Conservation (phyloP, 2,113 vertebrate species). For the Istiophorus platypterus region DNA sequence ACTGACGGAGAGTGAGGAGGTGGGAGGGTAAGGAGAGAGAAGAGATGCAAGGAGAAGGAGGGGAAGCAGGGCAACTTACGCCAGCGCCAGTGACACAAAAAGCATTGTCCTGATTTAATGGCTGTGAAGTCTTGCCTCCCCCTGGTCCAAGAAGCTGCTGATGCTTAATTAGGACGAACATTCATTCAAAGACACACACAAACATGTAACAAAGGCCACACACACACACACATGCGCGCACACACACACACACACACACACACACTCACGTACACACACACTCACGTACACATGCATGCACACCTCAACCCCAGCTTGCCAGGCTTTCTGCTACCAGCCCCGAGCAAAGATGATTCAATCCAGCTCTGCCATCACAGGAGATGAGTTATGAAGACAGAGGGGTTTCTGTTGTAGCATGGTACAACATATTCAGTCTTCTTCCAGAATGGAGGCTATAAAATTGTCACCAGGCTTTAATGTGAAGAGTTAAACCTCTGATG, state of each 20-base stretch:
- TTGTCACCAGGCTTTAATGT: conserved; percentile 71
- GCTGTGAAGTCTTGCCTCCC: conserved; percentile 76
- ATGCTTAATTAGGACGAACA: conserved; percentile 75
- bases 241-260: conserved; percentile 30
- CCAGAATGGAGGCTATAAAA: conserved; percentile 61
- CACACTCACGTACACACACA: conserved; percentile 10
- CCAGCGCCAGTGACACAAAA: conserved; percentile 83
- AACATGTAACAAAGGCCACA: conserved; percentile 27
- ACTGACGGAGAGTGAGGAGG: conserved; percentile 64
- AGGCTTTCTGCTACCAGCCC: conserved; percentile 41
- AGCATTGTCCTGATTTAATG: conserved; percentile 85
- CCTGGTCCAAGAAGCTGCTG: conserved; percentile 72
- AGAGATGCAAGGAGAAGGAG: conserved; percentile 52
- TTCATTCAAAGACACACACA: conserved; percentile 52
- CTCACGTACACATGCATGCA: conserved; percentile 19
- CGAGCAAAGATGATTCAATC: conserved; percentile 68
- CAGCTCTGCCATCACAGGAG: conserved; percentile 51
- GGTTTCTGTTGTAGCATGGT: conserved; percentile 38
- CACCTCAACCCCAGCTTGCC: conserved; percentile 46
- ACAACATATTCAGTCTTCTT: conserved; percentile 36
- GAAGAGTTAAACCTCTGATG: conserved; percentile 73
- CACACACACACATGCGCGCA: conserved; percentile 13
- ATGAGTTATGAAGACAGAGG: conserved; percentile 70
- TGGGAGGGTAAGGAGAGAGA: conserved; percentile 50
- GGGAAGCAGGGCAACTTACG: conserved; percentile 51